Evolutionary conservation across 2,888 invertebrate genomes (phyloP).

Genomic region (Tuberolachnus salignus): DNA sequence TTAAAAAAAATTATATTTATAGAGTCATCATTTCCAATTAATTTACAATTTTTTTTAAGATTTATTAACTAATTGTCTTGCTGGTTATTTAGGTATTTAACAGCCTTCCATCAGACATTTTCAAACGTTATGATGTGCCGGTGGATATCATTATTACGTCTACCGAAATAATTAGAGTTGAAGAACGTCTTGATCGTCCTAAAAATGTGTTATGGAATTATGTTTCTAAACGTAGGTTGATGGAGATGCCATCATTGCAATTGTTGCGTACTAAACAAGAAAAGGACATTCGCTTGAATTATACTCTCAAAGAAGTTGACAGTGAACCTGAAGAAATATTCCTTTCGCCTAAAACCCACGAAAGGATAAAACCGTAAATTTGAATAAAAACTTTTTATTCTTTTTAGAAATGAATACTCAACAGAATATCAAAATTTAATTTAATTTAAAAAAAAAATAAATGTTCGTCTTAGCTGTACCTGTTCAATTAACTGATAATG

Average conservation of each 20-base stretch:
- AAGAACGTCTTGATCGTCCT: constrained; percentile 70
- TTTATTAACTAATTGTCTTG: not conserved
- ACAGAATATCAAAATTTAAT: too few species aligned
- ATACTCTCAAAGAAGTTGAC: constrained; percentile 72
- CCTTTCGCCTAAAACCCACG: constrained; percentile 57
- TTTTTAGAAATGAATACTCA: too few species aligned
- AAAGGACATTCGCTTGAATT: constrained; percentile 68
- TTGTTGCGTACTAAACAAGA: constrained; percentile 65
- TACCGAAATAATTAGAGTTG: constrained; percentile 73
- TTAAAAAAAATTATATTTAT: too few species aligned
- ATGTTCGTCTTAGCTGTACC: too few species aligned
- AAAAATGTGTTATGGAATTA: constrained; percentile 80
- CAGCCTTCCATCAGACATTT: constrained; percentile 74
- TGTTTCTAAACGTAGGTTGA: constrained; percentile 74
- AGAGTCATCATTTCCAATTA: too few species aligned
- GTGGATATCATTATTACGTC: constrained; percentile 87
- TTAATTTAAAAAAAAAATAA: too few species aligned
- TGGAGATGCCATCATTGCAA: constrained; percentile 75
- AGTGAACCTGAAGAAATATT: constrained; percentile 71
- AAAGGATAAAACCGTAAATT: constrained; percentile 31
- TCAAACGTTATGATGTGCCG: constrained; percentile 80
- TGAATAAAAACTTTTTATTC: too few species aligned
- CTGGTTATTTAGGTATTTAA: constrained; percentile 70
- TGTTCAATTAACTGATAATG: too few species aligned
- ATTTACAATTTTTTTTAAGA: too few species aligned